These are phyloP conservation scores for Pseudorectes ferrugineus DNA, from an alignment of 2,113 vertebrate species.

Conservation along the genomic window DNA sequence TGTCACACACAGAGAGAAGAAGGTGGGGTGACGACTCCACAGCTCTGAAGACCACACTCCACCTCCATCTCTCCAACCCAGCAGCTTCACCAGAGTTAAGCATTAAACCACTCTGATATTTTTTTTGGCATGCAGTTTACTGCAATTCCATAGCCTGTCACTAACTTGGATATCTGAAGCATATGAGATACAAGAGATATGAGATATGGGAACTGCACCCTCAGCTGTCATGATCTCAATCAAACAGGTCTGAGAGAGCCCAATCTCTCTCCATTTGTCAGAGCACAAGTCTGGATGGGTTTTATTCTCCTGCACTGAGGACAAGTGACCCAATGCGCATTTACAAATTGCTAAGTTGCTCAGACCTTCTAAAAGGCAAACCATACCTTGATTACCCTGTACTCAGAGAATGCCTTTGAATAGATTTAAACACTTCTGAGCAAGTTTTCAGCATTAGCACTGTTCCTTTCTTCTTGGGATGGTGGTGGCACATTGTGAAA, in stretches of 20 bases:
- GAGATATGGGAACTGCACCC: not conserved
- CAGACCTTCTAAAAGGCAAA: not conserved
- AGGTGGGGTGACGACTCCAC: not conserved
- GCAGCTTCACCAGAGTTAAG: not conserved
- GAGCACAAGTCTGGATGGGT: not conserved
- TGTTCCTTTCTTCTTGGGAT: not conserved
- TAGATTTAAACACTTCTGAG: not conserved
- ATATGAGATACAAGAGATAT: rapidly evolving
- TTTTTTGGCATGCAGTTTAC: not conserved
- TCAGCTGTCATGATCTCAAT: not conserved
- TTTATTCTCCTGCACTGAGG: not conserved
- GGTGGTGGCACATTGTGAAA: not conserved
- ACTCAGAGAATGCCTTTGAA: not conserved
- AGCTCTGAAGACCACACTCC: not conserved
- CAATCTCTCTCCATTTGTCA: rapidly evolving
- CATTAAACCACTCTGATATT: not conserved
- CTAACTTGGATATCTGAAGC: not conserved
- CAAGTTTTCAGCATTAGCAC: not conserved
- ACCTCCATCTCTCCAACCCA: not conserved
- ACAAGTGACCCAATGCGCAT: not conserved
- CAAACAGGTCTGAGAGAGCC: not conserved
- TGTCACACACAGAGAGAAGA: not conserved
- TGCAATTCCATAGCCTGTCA: not conserved
- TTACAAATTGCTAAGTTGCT: not conserved
- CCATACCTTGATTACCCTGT: not conserved